Conservation (phyloP, 2,797 vertebrate species). For the Apogon hyalosoma region DNA sequence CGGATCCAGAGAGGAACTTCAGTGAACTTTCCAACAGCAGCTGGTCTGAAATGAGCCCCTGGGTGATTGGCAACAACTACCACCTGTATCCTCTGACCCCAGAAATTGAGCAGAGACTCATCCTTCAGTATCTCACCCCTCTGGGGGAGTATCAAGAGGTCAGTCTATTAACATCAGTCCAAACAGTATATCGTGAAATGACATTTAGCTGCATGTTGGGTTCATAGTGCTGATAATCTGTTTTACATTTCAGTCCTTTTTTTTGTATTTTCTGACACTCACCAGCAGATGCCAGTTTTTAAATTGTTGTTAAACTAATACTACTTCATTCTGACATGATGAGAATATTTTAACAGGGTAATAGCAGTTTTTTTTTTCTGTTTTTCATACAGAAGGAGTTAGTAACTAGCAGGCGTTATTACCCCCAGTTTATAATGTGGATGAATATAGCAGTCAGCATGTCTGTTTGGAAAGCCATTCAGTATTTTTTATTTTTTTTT, state of each 20-base stretch:
- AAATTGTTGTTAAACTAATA: background rate
- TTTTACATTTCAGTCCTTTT: background rate
- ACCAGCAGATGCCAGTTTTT: constrained; percentile 72
- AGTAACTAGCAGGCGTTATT: background rate
- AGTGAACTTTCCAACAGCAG: constrained; percentile 98
- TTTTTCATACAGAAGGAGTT: background rate
- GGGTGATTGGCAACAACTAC: constrained; percentile 99
- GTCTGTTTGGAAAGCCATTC: too few species aligned
- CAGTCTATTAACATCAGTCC: constrained; percentile 43
- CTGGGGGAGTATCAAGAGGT: constrained; percentile 99
- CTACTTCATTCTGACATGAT: background rate
- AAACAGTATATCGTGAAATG: background rate
- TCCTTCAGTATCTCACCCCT: constrained; percentile 97
- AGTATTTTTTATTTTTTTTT: too few species aligned
- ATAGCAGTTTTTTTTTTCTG: background rate
- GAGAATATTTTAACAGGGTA: background rate
- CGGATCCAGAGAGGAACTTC: constrained; percentile 92
- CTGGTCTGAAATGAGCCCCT: constrained; percentile 99
- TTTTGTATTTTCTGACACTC: constrained; percentile 37
- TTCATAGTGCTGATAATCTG: background rate
- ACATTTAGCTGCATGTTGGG: constrained; percentile 6
- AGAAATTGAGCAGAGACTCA: constrained; percentile 96
- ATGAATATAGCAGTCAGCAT: too few species aligned
- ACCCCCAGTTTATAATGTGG: too few species aligned
- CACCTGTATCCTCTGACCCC: constrained; percentile 95